phyloP scores from a whole-genome alignment of 2,113 vertebrate species.

The Pituophis catenifer region DNA sequence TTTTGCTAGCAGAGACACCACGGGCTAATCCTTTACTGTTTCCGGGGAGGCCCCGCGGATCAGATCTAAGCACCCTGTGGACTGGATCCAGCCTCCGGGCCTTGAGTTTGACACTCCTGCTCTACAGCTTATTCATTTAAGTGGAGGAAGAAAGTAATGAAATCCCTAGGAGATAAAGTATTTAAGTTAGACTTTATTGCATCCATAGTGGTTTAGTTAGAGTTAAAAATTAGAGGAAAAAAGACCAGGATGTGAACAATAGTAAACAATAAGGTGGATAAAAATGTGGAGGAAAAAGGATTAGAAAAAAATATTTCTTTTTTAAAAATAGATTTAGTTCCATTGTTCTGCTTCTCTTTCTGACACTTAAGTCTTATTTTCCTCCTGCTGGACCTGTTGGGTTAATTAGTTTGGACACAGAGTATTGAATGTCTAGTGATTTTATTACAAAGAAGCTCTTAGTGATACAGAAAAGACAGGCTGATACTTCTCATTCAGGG shows the following conservation, averaged over 20 bases:
- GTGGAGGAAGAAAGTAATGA: background rate
- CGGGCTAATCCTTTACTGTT: too few species aligned
- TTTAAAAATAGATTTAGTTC: background rate
- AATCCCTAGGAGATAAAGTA: background rate
- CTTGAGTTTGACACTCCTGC: too few species aligned
- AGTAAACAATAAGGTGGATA: background rate
- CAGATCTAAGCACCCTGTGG: too few species aligned
- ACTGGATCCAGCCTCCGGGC: too few species aligned
- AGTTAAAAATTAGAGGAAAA: background rate
- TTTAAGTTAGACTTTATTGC: background rate
- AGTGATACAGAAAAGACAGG: background rate
- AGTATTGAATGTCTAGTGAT: background rate
- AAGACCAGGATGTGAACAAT: background rate
- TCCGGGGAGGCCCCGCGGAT: too few species aligned
- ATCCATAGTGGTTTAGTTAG: background rate
- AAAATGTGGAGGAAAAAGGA: background rate
- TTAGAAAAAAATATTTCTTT: background rate
- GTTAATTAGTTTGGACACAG: background rate
- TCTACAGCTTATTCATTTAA: background rate
- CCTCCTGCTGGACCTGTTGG: background rate
- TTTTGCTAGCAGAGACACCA: too few species aligned
- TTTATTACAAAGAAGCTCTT: background rate
- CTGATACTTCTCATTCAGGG: background rate
- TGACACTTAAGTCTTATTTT: background rate
- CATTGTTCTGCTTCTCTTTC: background rate